Evolutionary conservation across 2,797 vertebrate species (phyloP).

Genomic region (Linurgus olivaceus): DNA sequence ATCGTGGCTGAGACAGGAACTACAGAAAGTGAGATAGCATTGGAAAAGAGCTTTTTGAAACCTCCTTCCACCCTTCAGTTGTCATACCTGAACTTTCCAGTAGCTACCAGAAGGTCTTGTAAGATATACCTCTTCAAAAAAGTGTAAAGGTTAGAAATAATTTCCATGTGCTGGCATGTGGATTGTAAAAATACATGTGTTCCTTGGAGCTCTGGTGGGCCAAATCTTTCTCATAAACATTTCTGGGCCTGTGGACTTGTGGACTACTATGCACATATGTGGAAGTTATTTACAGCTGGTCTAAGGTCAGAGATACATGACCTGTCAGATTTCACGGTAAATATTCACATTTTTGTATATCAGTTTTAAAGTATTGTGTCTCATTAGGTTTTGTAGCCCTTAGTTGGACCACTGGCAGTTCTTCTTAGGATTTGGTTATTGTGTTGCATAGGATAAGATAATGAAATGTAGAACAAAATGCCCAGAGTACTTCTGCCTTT

Average conservation of each 20-base stretch:
- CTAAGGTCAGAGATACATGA: constrained; percentile 16
- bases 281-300: constrained; percentile 21
- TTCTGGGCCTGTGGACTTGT: constrained; percentile 47
- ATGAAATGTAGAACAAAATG: constrained; percentile 21
- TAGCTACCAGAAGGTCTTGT: constrained; percentile 58
- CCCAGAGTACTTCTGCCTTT: constrained; percentile 18
- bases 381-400: constrained; percentile 58
- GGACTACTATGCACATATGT: constrained; percentile 20
- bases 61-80: neutral
- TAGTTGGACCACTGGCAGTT: constrained; percentile 31
- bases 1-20: constrained; percentile 94
- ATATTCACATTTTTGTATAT: constrained; percentile 63
- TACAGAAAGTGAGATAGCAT: constrained; percentile 92
- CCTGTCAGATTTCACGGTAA: constrained; percentile 31
- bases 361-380: constrained; percentile 53
- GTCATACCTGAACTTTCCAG: constrained; percentile 18
- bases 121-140: constrained; percentile 65
- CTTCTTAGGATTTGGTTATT: constrained; percentile 41
- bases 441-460: constrained; percentile 33
- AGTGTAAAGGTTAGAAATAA: constrained; percentile 32
- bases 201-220: constrained; percentile 39
- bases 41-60: neutral
- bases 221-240: constrained; percentile 18
- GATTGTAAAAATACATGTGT: constrained; percentile 51
- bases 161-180: constrained; percentile 77